Evolutionary conservation across 2,888 invertebrate species (phyloP).

Genomic region (Raillietiella orientalis): DNA sequence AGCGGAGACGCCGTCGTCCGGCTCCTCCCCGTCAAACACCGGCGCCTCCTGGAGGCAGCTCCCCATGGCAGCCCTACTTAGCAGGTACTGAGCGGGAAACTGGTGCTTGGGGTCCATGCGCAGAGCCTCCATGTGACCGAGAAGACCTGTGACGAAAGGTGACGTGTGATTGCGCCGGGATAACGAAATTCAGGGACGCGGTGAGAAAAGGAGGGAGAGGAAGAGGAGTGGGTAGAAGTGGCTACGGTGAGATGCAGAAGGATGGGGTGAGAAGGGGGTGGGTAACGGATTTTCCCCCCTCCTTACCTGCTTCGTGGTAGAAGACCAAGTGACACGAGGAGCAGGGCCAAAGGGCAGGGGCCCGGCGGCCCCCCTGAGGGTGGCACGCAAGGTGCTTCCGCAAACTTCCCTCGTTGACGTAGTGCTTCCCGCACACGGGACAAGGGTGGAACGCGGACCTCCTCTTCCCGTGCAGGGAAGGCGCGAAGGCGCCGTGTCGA

Average conservation of each 20-base stretch:
- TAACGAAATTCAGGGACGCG: background rate
- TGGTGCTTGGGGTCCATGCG: conserved; percentile 87
- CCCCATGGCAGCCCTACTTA: conserved; percentile 64
- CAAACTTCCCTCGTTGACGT: conserved; percentile 71
- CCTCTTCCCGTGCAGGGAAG: conserved; percentile 33
- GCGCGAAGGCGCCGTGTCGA: background rate
- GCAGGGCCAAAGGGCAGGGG: conserved; percentile 66
- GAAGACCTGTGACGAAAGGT: conserved; percentile 27
- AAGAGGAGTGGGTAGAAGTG: background rate
- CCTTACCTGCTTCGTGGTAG: conserved; percentile 78
- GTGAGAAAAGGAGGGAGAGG: background rate
- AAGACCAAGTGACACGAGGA: conserved; percentile 82
- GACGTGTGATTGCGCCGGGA: background rate
- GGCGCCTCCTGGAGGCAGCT: conserved; percentile 46
- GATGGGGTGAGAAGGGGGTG: too few species aligned
- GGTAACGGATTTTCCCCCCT: too few species aligned
- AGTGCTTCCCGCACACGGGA: conserved; percentile 79
- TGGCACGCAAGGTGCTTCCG: conserved; percentile 76
- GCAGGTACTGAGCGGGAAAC: conserved; percentile 72
- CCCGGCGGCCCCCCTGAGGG: conserved; percentile 57
- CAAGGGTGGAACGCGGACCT: conserved; percentile 79
- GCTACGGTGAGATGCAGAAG: too few species aligned
- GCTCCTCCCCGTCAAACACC: too few species aligned
- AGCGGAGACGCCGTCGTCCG: too few species aligned
- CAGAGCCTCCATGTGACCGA: conserved; percentile 87